phyloP scores from a whole-genome alignment of 2,797 vertebrate genomes.

The Crypturellus tataupa region DNA sequence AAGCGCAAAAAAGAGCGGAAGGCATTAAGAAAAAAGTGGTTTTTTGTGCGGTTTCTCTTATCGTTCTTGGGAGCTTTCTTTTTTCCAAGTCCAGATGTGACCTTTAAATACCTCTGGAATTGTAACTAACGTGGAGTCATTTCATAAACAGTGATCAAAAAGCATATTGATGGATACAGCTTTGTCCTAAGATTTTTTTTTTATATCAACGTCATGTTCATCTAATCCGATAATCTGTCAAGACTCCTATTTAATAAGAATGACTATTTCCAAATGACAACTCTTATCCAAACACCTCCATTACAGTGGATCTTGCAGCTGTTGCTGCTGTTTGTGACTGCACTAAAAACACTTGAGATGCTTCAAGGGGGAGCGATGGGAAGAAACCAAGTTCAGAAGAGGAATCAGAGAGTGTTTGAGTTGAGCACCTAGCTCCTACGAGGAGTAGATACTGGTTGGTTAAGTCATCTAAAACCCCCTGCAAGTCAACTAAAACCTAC shows the following conservation, averaged over 20 bases:
- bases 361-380: not conserved
- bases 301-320: fast-evolving
- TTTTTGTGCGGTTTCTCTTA: not conserved
- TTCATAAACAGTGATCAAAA: constrained; percentile 17
- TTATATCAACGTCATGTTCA: not conserved
- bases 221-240: not conserved
- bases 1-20: not conserved
- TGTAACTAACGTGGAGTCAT: not conserved
- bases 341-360: not conserved
- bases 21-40: not conserved
- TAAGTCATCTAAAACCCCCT: not conserved
- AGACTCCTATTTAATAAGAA: not conserved
- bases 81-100: constrained; percentile 33
- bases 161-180: not conserved
- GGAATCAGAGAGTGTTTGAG: not conserved
- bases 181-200: not conserved
- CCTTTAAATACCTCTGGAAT: not conserved
- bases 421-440: not conserved
- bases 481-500: no score
- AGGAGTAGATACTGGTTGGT: fast-evolving
- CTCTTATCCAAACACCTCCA: not conserved
- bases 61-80: not conserved
- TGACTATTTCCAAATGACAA: not conserved
- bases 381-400: fast-evolving
- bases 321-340: not conserved